These are phyloP conservation scores for Denticeps clupeoides DNA, from an alignment of 2,797 vertebrate species.

Conservation along the genomic window DNA sequence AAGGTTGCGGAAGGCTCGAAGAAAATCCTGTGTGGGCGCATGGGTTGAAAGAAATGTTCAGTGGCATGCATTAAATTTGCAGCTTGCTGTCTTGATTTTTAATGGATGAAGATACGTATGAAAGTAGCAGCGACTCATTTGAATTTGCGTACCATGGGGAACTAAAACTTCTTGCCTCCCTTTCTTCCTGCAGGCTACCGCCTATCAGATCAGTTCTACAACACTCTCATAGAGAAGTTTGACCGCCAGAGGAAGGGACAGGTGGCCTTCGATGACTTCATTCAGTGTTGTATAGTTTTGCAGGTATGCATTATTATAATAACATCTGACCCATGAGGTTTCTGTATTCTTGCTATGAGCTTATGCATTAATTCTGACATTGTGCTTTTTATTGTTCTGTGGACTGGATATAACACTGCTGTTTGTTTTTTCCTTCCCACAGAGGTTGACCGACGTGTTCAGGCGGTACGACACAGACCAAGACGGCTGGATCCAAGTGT, in stretches of 20 bases:
- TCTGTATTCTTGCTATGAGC: too few relatives aligned
- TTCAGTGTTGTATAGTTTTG: slow-evolving; percentile 95
- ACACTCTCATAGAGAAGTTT: slow-evolving; percentile 90
- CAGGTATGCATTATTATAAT: slow-evolving; percentile 63
- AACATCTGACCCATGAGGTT: too few relatives aligned
- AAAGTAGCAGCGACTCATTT: too few relatives aligned
- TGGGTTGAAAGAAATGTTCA: not conserved
- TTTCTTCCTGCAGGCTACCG: slow-evolving; percentile 72
- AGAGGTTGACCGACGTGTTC: slow-evolving; percentile 95
- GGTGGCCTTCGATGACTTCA: slow-evolving; percentile 97
- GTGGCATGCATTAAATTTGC: not conserved
- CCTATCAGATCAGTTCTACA: slow-evolving; percentile 91
- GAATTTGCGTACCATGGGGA: too few relatives aligned
- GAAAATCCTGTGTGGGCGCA: not conserved
- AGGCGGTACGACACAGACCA: slow-evolving; percentile 90
- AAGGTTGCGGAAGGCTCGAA: not conserved
- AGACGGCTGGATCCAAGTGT: slow-evolving; percentile 97
- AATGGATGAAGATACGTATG: not conserved
- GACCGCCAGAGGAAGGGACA: slow-evolving; percentile 92
- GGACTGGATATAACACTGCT: too few relatives aligned
- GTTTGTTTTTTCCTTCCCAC: slow-evolving; percentile 20
- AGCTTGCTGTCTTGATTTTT: not conserved
- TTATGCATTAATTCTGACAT: too few relatives aligned
- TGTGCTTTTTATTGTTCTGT: too few relatives aligned
- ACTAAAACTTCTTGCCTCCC: not conserved